Evolutionary conservation across 1,140 invertebrate genomes (phyloP).

Genomic region (Drosophila ohnishii): DNA sequence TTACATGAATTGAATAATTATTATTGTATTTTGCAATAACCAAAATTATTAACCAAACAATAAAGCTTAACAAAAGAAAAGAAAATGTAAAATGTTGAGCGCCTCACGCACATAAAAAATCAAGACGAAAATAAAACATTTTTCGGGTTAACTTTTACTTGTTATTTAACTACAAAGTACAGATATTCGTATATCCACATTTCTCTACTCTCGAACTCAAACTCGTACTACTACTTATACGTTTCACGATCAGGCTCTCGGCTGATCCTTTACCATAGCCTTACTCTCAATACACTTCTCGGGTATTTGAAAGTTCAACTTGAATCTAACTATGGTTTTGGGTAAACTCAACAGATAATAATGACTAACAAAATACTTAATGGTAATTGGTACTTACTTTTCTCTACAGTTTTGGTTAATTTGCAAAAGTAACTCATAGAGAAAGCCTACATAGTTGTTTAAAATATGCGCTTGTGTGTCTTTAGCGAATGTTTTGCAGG

Average conservation of each 20-base stretch:
- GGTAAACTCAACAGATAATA: constrained; percentile 35
- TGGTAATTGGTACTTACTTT: constrained; percentile 64
- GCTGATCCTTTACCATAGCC: constrained; percentile 43
- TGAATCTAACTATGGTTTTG: constrained; percentile 66
- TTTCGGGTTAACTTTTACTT: constrained; percentile 79
- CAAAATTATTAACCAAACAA: constrained; percentile 78
- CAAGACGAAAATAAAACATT: constrained; percentile 83
- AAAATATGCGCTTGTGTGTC: constrained; percentile 73
- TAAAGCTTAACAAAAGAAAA: constrained; percentile 61
- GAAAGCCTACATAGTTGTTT: constrained; percentile 13
- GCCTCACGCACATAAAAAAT: constrained; percentile 36
- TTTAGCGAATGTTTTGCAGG: constrained; percentile 70
- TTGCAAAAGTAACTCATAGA: constrained; percentile 64
- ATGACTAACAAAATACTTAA: constrained; percentile 60
- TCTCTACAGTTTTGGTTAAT: constrained; percentile 68
- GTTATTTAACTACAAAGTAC: constrained; percentile 36
- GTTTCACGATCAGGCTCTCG: constrained; percentile 52
- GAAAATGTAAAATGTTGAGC: constrained; percentile 26
- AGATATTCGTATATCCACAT: constrained; percentile 36
- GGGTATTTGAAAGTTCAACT: constrained; percentile 44
- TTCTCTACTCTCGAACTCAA: constrained; percentile 30
- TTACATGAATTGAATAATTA: constrained; percentile 54
- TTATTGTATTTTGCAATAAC: constrained; percentile 82
- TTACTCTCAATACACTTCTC: constrained; percentile 39
- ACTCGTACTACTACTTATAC: constrained; percentile 38